Evolutionary conservation across 2,888 invertebrate species (phyloP), one percentile per base, ranked within the genome.

Genomic region (Stegophylla sp.): DNA sequence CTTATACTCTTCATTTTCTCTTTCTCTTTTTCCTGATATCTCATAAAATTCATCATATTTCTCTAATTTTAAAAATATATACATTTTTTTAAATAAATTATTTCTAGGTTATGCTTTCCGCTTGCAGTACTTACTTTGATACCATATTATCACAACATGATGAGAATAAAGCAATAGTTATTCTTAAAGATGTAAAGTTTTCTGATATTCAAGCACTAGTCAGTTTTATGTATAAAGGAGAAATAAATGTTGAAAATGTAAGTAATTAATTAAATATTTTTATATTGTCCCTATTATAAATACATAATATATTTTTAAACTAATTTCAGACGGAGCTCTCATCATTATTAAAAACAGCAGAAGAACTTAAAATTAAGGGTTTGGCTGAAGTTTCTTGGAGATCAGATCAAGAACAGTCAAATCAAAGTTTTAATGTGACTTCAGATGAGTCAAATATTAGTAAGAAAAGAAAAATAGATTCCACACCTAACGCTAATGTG

Each of bases 141-240:
- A 91, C 93, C 56, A 91, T 96, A 84, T 91, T 96, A 83, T 93
- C 94, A 81, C 92, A 93, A 85, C 92, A 92, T 87, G 91, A 91
- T 86, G 93, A 93, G 86, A 92, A 92, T 84, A 92, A 93, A 87
- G 93, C 93, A 73, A 93, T 94, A 84, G 91, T 94, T 84, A 93
- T 94, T 84, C 92, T 96, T 86, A 95, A 95, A 88, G 96, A 96
- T 87, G 94, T 96, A 83, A 92, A 94, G 86, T 96, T 94, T 86
- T 91, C 93, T 84, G 96, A 96, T 88, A 91, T 96, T 85, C 92
- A 92, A 87, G 94, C 95, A 83, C 90, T 96, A 84, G 93, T 96
- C 79, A 94, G 95, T 87, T 96, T 96, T 86, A 96, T 96, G 96
- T 96, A 96, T 87, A 94, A 94, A 85, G 96, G 96, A 83, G 96